Evolutionary conservation across 1,140 invertebrate genomes (phyloP), one percentile per base, ranked within the genome.

Genomic region (Calephelis virginiensis): DNA sequence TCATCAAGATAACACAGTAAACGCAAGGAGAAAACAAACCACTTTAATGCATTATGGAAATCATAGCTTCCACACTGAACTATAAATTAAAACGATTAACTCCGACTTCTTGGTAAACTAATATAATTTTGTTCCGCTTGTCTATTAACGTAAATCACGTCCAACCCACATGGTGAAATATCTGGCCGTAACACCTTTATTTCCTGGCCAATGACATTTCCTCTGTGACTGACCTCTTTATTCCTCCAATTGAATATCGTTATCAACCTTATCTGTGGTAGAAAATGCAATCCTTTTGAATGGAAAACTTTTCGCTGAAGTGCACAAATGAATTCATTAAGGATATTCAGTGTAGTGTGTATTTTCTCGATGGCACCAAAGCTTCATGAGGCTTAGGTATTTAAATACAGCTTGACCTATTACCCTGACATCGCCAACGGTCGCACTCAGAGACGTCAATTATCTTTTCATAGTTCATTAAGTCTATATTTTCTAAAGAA

Each of bases 121-220:
- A 43, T 56, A 45, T 53, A 56, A 64, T 59, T 64, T 64, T 56
- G 63, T 64, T 64, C 40, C 53, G 49, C 63, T 59, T 64, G 63
- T 64, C 63, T 64, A 64, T 64, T 64, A 64, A 43, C 37, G 38
- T 60, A 64, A 71, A 71, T 64, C 66, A 71, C 61, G 68, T 65
- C 63, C 60, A 65, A 50, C 64, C 63, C 67, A 72, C 67, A 40
- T 50, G 61, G 46, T 63, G 61, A 61, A 66, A 68, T 60, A 64
- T 64, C 45, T 59, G 53, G 28, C 49, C 53, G 53, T 59, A 46
- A 46, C 64, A 67, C 71, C 67, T 72, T 68, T 68, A 66, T 65
- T 63, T 68, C 37, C 66, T 53, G 13, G 17, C 50, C 49, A 43
- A 50, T 49, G 50, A 56, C 63, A 28, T 59, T 65, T 65, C 63